phyloP scores from a whole-genome alignment of 2,888 invertebrate genomes.

The Ochlodes sylvanus region DNA sequence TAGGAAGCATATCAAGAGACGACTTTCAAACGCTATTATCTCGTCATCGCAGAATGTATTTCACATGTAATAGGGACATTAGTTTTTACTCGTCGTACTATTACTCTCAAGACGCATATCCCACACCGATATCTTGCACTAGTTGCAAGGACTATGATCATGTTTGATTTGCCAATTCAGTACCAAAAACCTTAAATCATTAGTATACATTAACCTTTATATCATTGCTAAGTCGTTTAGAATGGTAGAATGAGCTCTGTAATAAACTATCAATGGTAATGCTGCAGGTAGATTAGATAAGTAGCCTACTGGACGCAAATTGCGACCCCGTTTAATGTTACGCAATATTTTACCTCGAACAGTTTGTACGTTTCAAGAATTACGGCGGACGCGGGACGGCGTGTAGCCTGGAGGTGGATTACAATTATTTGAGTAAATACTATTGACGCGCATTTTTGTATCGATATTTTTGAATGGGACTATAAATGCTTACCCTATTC shows the following conservation, averaged over 20 bases:
- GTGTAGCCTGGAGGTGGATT: constrained; percentile 25
- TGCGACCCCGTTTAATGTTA: constrained; percentile 17
- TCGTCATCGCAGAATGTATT: too few relatives aligned
- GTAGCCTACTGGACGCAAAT: constrained; percentile 20
- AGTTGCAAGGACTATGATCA: not conserved
- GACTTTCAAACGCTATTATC: too few relatives aligned
- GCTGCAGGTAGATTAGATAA: constrained; percentile 19
- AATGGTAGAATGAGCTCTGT: constrained; percentile 14
- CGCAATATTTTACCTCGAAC: constrained; percentile 30
- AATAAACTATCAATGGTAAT: constrained; percentile 14
- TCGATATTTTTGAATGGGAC: too few relatives aligned
- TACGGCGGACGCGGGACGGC: too few relatives aligned
- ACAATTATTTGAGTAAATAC: constrained; percentile 19
- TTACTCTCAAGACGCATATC: not conserved
- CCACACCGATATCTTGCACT: not conserved
- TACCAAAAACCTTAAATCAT: not conserved
- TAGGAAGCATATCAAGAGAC: too few relatives aligned
- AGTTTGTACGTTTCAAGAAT: constrained; percentile 26
- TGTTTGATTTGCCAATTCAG: not conserved
- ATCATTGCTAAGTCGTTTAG: constrained; percentile 1
- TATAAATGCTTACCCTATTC: too few relatives aligned
- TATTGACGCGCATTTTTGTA: not conserved
- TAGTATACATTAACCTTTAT: not conserved
- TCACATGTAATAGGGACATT: too few relatives aligned
- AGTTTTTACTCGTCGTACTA: too few relatives aligned